These are phyloP conservation scores for Caenorhabditis sinica DNA, from an alignment of 2,888 invertebrate genomes.

Conservation along the genomic window DNA sequence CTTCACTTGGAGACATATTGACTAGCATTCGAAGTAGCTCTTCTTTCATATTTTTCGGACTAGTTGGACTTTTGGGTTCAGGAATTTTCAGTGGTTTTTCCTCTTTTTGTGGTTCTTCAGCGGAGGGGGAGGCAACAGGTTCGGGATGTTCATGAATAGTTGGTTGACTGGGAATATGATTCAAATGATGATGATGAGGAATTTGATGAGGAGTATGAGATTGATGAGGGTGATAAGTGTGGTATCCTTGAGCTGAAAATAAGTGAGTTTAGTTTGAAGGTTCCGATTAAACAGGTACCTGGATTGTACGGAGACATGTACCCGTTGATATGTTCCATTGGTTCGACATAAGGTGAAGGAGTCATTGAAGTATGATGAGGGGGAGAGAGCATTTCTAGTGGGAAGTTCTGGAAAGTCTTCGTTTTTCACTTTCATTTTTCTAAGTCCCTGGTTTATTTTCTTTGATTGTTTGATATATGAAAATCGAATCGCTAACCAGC, in stretches of 20 bases:
- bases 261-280: constrained; percentile 1
- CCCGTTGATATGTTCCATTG: constrained; percentile 56
- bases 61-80: constrained; percentile 34
- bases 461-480: background rate
- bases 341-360: constrained; percentile 33
- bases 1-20: constrained; percentile 72
- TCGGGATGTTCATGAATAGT: constrained; percentile 35
- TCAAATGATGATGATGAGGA: constrained; percentile 24
- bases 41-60: constrained; percentile 71
- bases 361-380: constrained; percentile 49
- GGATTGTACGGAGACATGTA: constrained; percentile 52
- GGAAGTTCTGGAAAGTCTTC: constrained; percentile 21
- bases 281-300: constrained; percentile 10
- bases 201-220: background rate
- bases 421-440: background rate
- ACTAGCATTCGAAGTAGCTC: constrained; percentile 72
- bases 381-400: constrained; percentile 45
- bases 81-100: constrained; percentile 7
- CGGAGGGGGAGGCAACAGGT: background rate
- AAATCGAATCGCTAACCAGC: background rate
- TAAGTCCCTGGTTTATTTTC: background rate
- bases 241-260: background rate
- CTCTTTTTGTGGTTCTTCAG: constrained; percentile 15
- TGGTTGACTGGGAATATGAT: constrained; percentile 16
- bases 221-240: constrained; percentile 7